Base-by-base conservation (phyloP, 2,113 vertebrate species). In the Xiphophorus maculatus region DNA sequence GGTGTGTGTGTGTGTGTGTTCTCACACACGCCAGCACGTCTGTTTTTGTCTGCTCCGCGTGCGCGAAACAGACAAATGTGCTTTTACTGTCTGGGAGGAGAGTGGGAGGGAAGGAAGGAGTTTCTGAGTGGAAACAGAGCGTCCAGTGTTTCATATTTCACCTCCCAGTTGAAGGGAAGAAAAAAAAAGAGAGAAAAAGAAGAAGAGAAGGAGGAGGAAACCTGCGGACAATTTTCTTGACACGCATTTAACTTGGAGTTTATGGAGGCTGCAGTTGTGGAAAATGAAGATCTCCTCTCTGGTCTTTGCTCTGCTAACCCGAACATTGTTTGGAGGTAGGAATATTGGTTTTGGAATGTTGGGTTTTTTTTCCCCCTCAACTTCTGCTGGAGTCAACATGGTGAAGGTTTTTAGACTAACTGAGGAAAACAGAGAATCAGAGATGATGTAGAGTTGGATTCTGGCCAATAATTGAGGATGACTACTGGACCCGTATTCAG, bases 281-380 rank as follows among this genome's bases (percentile, higher is more conserved):
- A 95, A 93, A 93, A 95, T 95, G 95, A 93, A 93, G 91, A 89
- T 94, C 91, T 93, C 72, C 71, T 90, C 90, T 75, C 89, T 93
- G 84, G 68, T 94, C 61, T 85, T 91, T 27, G 85, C 91, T 89
- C 79, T 95, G 70, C 89, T 95, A 82, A 89, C 84, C 84, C 92
- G 72, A 77, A 75, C 84, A 2, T 86, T 95, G 37, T 78, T 90
- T 64, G 85, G 68, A 93, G 94, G 95, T 95, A 94, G 88, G 94
- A 76, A 78, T 37, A 63, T 8, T 35, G 32, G 32, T 33, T 7
- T 33, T 33, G 32, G 32, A 33, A 7, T 33, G 32, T 7, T 77
- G 63, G 75, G 10, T 37, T 11, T 12, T 48, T 48, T 67, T 42
- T 44, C 71, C 65, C 17, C 17, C 44, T 48, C 4, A 42, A 40